Percentiles rank a stretch among this genome's conserved stretches.
These are phyloP conservation scores for Sarcophaga rosellei DNA, from an alignment of 2,888 invertebrate species.

Conservation along the genomic window DNA sequence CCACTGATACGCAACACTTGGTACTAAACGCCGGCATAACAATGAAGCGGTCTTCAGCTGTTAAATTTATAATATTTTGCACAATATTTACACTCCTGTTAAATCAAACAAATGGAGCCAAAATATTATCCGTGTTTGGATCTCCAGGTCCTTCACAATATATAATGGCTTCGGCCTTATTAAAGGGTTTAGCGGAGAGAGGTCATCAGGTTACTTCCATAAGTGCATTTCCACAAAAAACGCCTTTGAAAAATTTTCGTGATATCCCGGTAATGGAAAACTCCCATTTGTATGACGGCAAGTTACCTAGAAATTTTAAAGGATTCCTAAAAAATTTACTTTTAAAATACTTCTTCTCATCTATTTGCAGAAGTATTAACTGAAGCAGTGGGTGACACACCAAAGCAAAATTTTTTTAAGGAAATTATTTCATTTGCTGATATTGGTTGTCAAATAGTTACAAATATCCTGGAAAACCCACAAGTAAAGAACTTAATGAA, in stretches of 20 bases:
- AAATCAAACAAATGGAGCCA: slow-evolving; percentile 21
- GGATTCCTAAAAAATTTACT: too few species aligned
- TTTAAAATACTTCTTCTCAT: too few species aligned
- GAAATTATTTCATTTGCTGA: too few species aligned
- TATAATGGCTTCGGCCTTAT: slow-evolving; percentile 73
- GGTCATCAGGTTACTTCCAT: slow-evolving; percentile 75
- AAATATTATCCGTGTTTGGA: slow-evolving; percentile 56
- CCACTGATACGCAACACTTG: too few species aligned
- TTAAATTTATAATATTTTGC: background rate
- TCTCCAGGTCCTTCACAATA: slow-evolving; percentile 69
- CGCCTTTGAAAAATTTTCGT: slow-evolving; percentile 71
- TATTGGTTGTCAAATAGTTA: too few species aligned
- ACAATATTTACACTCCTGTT: background rate
- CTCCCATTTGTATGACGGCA: background rate
- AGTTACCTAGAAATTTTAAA: too few species aligned
- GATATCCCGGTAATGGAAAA: slow-evolving; percentile 59
- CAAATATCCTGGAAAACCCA: slow-evolving; percentile 57
- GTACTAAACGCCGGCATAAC: too few species aligned
- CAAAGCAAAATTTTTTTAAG: too few species aligned
- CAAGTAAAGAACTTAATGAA: slow-evolving; percentile 70
- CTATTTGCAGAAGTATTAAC: too few species aligned
- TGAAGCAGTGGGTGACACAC: too few species aligned
- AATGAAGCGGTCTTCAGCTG: background rate
- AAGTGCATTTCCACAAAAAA: slow-evolving; percentile 73
- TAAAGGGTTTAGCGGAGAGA: slow-evolving; percentile 72